Evolutionary conservation across 2,888 invertebrate species (phyloP).

Genomic region (Ischnura elegans): DNA sequence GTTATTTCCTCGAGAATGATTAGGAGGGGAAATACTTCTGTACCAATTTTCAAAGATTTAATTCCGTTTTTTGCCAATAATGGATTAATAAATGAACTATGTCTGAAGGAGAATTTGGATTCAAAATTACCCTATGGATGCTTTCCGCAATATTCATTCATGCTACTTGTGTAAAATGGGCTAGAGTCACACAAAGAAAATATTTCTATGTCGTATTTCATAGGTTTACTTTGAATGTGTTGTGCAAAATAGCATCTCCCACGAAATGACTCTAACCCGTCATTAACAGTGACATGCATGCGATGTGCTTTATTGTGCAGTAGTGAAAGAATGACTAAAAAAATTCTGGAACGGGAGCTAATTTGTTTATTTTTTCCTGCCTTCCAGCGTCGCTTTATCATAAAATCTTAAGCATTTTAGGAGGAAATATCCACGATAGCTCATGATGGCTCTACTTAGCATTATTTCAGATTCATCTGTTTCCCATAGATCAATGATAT

Average conservation of each 20-base stretch:
- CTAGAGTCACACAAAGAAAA: background rate
- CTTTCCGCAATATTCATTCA: background rate
- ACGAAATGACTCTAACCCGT: background rate
- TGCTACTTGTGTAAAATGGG: constrained; percentile 6
- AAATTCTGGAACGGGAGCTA: background rate
- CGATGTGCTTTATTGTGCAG: background rate
- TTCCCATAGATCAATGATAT: background rate
- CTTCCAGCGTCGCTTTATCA: background rate
- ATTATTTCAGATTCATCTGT: background rate
- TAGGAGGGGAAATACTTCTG: background rate
- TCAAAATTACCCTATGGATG: background rate
- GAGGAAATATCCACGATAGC: background rate
- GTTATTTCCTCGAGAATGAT: background rate
- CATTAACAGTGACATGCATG: background rate
- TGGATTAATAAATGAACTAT: background rate
- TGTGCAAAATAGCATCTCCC: background rate
- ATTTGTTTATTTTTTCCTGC: background rate
- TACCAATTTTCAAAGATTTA: background rate
- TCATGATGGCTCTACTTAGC: background rate
- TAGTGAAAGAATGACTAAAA: background rate
- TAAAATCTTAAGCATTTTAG: background rate
- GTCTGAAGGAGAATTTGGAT: background rate
- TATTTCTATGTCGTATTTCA: constrained; percentile 17
- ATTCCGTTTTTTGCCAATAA: background rate
- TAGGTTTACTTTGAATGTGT: background rate